A percentile compares a stretch with the other conserved stretches of the same genome.
phyloP scores from a whole-genome alignment of 2,113 vertebrate genomes.

The Etheostoma cragini region DNA sequence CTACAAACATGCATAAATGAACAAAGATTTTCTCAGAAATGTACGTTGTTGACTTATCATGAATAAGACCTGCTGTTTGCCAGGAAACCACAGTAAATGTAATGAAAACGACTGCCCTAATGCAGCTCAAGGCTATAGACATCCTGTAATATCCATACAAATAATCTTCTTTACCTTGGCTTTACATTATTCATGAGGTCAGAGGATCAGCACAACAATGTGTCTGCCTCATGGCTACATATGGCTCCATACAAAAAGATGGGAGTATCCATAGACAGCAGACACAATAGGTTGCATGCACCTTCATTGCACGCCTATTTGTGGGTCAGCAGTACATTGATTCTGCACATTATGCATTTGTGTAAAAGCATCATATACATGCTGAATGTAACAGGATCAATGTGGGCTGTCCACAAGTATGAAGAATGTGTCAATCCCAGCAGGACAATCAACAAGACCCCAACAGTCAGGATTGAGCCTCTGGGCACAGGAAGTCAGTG shows the following conservation, averaged over 20 bases:
- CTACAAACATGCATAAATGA: not conserved
- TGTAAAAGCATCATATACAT: not conserved
- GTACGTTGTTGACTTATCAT: not conserved
- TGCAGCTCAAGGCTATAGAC: conserved; percentile 3
- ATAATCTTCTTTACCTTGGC: conserved; percentile 16
- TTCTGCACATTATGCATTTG: not conserved
- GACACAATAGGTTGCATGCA: not conserved
- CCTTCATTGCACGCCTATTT: not conserved
- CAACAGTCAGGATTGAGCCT: conserved; percentile 11
- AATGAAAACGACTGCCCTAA: conserved; percentile 14
- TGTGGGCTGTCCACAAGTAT: conserved; percentile 11
- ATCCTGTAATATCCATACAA: conserved; percentile 28
- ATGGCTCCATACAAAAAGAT: not conserved
- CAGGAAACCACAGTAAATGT: not conserved
- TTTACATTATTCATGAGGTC: conserved; percentile 54
- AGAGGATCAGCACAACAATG: conserved; percentile 21
- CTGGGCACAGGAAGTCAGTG: conserved; percentile 2
- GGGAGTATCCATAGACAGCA: not conserved
- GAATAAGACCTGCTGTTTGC: conserved; percentile 1
- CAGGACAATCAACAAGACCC: too few species aligned
- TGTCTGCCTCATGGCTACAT: not conserved
- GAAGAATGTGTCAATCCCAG: conserved; percentile 35
- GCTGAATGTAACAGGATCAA: conserved; percentile 23
- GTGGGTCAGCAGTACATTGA: conserved; percentile 13
- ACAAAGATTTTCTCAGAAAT: not conserved